Evolutionary conservation across 2,888 invertebrate genomes (phyloP).

Genomic region (Strigamia maritima): DNA sequence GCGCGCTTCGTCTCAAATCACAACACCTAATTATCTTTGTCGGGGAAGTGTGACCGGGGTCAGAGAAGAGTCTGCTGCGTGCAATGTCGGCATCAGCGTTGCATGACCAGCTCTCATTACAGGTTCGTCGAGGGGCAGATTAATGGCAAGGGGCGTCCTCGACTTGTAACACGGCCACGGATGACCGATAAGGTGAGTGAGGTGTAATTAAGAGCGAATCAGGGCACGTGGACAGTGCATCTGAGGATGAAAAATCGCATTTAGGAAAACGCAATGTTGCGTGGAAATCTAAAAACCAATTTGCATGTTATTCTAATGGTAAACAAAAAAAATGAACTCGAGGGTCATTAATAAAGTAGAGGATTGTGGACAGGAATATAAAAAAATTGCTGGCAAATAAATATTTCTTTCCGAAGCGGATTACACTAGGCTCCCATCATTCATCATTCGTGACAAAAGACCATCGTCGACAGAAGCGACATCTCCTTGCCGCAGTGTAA

Average conservation of each 20-base stretch:
- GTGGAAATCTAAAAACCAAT: background rate
- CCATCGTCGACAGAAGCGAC: constrained; percentile 24
- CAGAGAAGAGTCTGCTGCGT: constrained; percentile 5
- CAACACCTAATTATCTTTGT: constrained; percentile 23
- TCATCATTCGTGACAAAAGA: constrained; percentile 29
- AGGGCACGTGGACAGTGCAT: background rate
- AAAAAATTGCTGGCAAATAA: constrained; percentile 20
- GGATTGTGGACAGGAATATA: constrained; percentile 1
- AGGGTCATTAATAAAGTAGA: constrained; percentile 13
- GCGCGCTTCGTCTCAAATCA: background rate
- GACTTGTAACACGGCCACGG: constrained; percentile 26
- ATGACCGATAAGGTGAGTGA: constrained; percentile 29
- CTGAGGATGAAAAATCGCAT: background rate
- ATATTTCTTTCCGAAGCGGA: constrained; percentile 21
- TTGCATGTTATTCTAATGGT: background rate
- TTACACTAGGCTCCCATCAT: constrained; percentile 24
- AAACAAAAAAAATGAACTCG: background rate
- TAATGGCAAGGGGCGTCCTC: constrained; percentile 24
- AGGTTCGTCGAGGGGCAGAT: constrained; percentile 21
- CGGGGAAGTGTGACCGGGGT: background rate
- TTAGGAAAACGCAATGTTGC: constrained; percentile 1
- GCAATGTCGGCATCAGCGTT: constrained; percentile 8
- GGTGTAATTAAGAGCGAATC: constrained; percentile 16
- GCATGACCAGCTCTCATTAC: constrained; percentile 27
- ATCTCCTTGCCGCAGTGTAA: constrained; percentile 24